These are phyloP conservation scores for Oreochromis spilurus DNA, from an alignment of 2,113 vertebrate species.

Conservation along the genomic window DNA sequence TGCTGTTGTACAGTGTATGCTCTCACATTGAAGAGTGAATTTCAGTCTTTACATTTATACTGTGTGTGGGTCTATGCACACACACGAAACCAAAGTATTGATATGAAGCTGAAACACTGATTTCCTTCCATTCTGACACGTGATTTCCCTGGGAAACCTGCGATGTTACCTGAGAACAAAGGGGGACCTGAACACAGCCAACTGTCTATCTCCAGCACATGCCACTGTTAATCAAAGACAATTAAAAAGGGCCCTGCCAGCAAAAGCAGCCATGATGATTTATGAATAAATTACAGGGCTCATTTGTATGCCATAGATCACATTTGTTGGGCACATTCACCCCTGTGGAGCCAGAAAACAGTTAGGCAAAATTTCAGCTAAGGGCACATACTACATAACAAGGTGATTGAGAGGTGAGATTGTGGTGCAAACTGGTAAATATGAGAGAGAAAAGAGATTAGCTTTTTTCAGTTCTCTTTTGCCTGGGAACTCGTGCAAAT, in stretches of 20 bases:
- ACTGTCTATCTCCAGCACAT: slow-evolving; percentile 54
- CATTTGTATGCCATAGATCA: slow-evolving; percentile 77
- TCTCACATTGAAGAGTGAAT: background rate
- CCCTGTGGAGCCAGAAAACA: slow-evolving; percentile 15
- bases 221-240: slow-evolving; percentile 78
- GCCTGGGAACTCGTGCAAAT: background rate
- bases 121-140: slow-evolving; percentile 41
- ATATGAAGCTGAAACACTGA: slow-evolving; percentile 26
- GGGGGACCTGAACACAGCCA: slow-evolving; percentile 42
- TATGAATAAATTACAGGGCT: slow-evolving; percentile 77
- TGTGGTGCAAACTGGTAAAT: background rate
- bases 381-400: background rate
- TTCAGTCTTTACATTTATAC: background rate
- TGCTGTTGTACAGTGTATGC: background rate
- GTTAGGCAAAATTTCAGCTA: slow-evolving; percentile 39
- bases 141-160: slow-evolving; percentile 65
- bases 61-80: background rate
- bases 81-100: background rate
- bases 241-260: slow-evolving; percentile 73
- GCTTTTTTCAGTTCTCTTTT: background rate
- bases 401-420: background rate
- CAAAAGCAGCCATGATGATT: slow-evolving; percentile 73
- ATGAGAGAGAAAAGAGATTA: background rate
- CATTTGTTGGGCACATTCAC: slow-evolving; percentile 67
- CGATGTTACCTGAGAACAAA: slow-evolving; percentile 65